Evolutionary conservation across 2,888 invertebrate species (phyloP).

Genomic region (Adelphocoris suturalis): DNA sequence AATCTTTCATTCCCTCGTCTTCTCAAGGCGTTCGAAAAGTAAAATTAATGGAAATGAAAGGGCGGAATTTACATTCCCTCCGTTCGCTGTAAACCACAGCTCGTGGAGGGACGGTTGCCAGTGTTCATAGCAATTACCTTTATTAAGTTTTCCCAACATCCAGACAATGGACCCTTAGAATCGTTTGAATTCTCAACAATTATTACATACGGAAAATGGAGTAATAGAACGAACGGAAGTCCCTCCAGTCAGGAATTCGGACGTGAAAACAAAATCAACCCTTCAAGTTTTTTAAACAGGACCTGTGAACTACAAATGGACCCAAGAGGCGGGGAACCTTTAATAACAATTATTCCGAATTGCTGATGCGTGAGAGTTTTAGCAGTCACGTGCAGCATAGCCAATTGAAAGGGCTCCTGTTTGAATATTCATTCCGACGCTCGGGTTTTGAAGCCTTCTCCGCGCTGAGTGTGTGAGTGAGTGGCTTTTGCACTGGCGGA

Average conservation of each 20-base stretch:
- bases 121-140: too few relatives aligned
- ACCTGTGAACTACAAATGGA: conserved; percentile 28
- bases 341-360: conserved; percentile 70
- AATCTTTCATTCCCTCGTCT: too few relatives aligned
- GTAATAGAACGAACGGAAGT: too few relatives aligned
- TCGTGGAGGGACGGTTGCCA: too few relatives aligned
- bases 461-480: conserved; percentile 58
- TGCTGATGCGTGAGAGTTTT: conserved; percentile 66
- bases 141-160: too few relatives aligned
- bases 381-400: conserved; percentile 70
- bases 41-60: too few relatives aligned
- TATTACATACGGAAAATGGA: too few relatives aligned
- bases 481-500: conserved; percentile 25
- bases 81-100: too few relatives aligned
- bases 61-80: too few relatives aligned
- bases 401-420: conserved; percentile 67
- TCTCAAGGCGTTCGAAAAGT: too few relatives aligned
- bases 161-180: too few relatives aligned
- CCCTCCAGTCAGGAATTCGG: neutral
- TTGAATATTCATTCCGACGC: conserved; percentile 68
- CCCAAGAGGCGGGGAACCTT: conserved; percentile 23
- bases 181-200: too few relatives aligned
- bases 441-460: conserved; percentile 43
- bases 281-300: conserved; percentile 23
- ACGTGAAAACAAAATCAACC: neutral